These are phyloP conservation scores for Epirrhoe tristata DNA, from an alignment of 2,888 invertebrate genomes.

Conservation along the genomic window DNA sequence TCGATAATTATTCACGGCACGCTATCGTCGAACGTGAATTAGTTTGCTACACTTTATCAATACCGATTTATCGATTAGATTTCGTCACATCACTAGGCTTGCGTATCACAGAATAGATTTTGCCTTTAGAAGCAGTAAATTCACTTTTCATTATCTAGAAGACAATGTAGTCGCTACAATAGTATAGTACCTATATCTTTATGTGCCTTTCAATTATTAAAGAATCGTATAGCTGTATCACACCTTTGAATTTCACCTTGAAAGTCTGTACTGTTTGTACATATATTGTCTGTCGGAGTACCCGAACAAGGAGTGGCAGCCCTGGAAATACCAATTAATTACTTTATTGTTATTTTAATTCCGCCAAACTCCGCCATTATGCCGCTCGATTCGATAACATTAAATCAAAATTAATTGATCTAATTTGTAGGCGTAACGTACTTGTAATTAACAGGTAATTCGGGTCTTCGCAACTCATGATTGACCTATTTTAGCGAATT, in stretches of 20 bases:
- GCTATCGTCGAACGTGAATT: slow-evolving; percentile 26
- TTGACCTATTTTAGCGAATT: slow-evolving; percentile 5
- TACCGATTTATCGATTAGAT: slow-evolving; percentile 29
- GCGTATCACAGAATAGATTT: slow-evolving; percentile 11
- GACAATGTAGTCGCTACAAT: not conserved
- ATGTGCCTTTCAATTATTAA: not conserved
- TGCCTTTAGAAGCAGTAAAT: not conserved
- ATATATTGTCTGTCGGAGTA: not conserved
- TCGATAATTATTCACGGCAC: slow-evolving; percentile 36
- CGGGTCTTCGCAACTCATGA: slow-evolving; percentile 1
- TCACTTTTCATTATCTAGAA: not conserved
- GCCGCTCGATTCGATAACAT: slow-evolving; percentile 15
- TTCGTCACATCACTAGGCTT: slow-evolving; percentile 22
- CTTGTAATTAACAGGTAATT: slow-evolving; percentile 16
- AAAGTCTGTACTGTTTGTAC: not conserved
- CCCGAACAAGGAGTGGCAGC: slow-evolving; percentile 25
- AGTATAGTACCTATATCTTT: not conserved
- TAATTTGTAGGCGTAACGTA: slow-evolving; percentile 6
- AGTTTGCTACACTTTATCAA: slow-evolving; percentile 33
- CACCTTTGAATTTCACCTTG: not conserved
- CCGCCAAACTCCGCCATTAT: slow-evolving; percentile 14
- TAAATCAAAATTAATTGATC: slow-evolving; percentile 25
- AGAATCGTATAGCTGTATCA: not conserved
- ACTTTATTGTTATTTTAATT: slow-evolving; percentile 44
- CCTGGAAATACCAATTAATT: slow-evolving; percentile 42